Base-by-base conservation (phyloP, 2,797 vertebrate species). In the Onychomys torridus region DNA sequence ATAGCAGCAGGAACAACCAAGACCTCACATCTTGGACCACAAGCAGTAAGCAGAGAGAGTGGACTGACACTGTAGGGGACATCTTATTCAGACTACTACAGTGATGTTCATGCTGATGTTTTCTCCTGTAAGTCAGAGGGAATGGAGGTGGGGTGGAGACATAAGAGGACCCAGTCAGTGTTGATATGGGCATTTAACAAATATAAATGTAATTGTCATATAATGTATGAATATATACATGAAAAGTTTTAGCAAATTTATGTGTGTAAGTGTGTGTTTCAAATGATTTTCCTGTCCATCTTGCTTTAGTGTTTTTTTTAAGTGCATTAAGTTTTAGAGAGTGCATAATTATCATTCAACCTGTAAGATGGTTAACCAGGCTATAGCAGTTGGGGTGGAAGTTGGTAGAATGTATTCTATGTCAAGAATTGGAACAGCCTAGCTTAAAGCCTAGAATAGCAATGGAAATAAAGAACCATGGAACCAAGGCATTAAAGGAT, bases 91-190 rank as follows among this genome's bases (percentile, higher is more conserved):
- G n/a, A 67, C 43, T n/a, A 49, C 43, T 52, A 65, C 34, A 76
- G 13, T 77, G 63, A 77, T 89, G 81, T 46, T 95, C 52, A 95
- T 49, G 16, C 49, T 90, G 93, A 85, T 69, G 23, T 34, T 92
- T 90, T 67, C 82, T 67, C 52, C 5, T 63, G 43, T n/a, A 93
- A 75, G 43, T 52, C 59, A 90, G 93, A 71, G 73, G 73, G 4
- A 55, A 67, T 43, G 11, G n/a, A 69, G n/a, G 3, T 81, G 37
- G 17, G 40, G 29, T 91, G 46, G 25, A 25, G 10, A 6, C 34
- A 69, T 43, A 23, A 85, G 46, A 92, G 79, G 89, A 37, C 86
- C 88, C 32, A 84, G 23, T 90, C 32, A 88, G 23, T 49, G 43
- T 90, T 92, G 82, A 73, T 43, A 67, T 32, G 79, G n/a, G 34